Conservation (phyloP, 2,888 invertebrate genomes). For the Oeneis ivallda region DNA sequence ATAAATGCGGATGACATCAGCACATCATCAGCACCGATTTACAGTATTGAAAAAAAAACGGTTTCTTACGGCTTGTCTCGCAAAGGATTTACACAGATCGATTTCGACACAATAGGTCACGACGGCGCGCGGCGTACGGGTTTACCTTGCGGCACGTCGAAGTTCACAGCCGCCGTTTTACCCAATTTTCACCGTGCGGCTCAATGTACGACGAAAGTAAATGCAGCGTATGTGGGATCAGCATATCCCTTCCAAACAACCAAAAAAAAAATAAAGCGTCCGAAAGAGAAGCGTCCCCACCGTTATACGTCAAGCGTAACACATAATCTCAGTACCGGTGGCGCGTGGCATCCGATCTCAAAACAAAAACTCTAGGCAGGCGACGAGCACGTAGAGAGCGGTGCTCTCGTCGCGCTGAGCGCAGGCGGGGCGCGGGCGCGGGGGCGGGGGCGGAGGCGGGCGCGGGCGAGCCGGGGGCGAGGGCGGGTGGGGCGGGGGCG, state of each 20-base stretch:
- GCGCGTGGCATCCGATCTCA: slow-evolving; percentile 60
- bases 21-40: too few species aligned
- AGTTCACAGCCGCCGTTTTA: too few species aligned
- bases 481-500: slow-evolving; percentile 43
- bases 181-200: too few species aligned
- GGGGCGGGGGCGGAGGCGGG: slow-evolving; percentile 37
- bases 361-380: slow-evolving; percentile 82
- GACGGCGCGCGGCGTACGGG: too few species aligned
- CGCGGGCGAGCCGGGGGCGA: slow-evolving; percentile 44
- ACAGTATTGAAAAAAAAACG: too few species aligned
- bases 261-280: slow-evolving; percentile 47
- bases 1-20: too few species aligned
- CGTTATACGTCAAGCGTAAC: slow-evolving; percentile 70
- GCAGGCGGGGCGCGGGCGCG: slow-evolving; percentile 45
- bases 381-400: slow-evolving; percentile 78
- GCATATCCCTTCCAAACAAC: slow-evolving; percentile 1
- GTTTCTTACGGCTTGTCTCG: too few species aligned
- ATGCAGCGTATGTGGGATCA: neutral
- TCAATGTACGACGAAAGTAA: neutral
- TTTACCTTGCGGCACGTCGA: too few species aligned
- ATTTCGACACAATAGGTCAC: too few species aligned
- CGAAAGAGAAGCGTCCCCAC: slow-evolving; percentile 43
- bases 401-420: slow-evolving; percentile 65
- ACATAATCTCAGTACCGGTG: slow-evolving; percentile 74
- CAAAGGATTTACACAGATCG: too few species aligned